Base-by-base conservation (phyloP, 2,113 vertebrate genomes). In the Noctilio leporinus region DNA sequence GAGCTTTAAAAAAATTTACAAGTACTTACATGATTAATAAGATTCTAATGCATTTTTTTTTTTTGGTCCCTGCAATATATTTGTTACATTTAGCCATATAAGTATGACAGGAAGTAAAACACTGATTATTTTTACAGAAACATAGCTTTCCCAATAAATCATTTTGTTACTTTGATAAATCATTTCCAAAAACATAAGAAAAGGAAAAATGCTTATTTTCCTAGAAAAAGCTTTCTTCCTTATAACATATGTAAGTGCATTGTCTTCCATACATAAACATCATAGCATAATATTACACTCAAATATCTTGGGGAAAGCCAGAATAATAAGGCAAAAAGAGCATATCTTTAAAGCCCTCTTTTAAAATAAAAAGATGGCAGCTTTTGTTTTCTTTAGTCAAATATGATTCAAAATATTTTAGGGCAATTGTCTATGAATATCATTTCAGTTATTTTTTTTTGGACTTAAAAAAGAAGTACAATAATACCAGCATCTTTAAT, bases 351-450 rank as follows among this genome's bases (percentile, higher is more conserved):
- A 89, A 43, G 22, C 10, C 35, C 62, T 38, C 51, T 19, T 86
- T 59, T 28, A 59, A 59, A 59, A 59, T 30, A 49, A 55, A 51
- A 91, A 75, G 35, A 28, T 57, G 22, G 11, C 49, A 70, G 12
- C 47, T n/a, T 96, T 88, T 69, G 16, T 89, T 94, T 89, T 62
- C 43, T 96, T 90, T 76, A 87, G 53, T 47, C 59, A 81, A 89
- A 93, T 92, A 77, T 40, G 28, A 82, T 89, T 96, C 72, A 28
- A 90, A 92, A 64, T 88, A 85, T 91, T 95, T 95, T 95, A 93
- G 91, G 40, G 12, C 40, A 95, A 80, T 22, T 57, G 30, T 73
- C 35, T 45, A 64, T 62, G 95, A 94, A 88, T 84, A 90, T 53
- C 15, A 89, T 49, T 93, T 93, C 55, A 89, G 35, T 72, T 70